Evolutionary conservation across 2,797 vertebrate species (phyloP).

Genomic region (Eutrigla gurnardus): DNA sequence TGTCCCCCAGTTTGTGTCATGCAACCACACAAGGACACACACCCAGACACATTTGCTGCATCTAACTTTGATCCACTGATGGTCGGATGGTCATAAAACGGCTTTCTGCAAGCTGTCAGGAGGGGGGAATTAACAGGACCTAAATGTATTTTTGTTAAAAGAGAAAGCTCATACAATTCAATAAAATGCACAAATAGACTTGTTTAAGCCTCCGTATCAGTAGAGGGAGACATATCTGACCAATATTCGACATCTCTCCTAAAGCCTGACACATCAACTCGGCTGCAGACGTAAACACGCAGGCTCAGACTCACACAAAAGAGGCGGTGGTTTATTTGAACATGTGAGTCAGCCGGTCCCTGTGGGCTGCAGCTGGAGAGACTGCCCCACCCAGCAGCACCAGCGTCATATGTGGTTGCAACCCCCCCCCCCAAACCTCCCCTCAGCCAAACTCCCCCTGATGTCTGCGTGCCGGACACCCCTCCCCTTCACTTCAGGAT

Average conservation of each 20-base stretch:
- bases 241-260: background rate
- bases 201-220: constrained; percentile 18
- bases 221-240: constrained; percentile 39
- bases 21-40: background rate
- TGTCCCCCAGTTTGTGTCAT: too few species aligned
- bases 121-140: background rate
- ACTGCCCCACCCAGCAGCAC: constrained; percentile 74
- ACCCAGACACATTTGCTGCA: background rate
- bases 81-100: background rate
- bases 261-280: constrained; percentile 12
- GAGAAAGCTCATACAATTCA: background rate
- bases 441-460: constrained; percentile 45
- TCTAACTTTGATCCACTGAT: background rate
- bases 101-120: background rate
- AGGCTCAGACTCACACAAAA: constrained; percentile 37
- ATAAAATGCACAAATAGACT: background rate
- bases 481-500: constrained; percentile 72
- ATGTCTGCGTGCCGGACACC: constrained; percentile 66
- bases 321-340: constrained; percentile 77
- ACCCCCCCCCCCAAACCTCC: constrained; percentile 47
- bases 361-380: constrained; percentile 69
- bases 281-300: constrained; percentile 48
- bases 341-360: constrained; percentile 71
- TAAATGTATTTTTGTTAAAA: background rate
- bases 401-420: constrained; percentile 68